A percentile compares a stretch with the other conserved stretches of the same genome.
phyloP scores from a whole-genome alignment of 2,888 invertebrate species.

The Oscheius sp. region DNA sequence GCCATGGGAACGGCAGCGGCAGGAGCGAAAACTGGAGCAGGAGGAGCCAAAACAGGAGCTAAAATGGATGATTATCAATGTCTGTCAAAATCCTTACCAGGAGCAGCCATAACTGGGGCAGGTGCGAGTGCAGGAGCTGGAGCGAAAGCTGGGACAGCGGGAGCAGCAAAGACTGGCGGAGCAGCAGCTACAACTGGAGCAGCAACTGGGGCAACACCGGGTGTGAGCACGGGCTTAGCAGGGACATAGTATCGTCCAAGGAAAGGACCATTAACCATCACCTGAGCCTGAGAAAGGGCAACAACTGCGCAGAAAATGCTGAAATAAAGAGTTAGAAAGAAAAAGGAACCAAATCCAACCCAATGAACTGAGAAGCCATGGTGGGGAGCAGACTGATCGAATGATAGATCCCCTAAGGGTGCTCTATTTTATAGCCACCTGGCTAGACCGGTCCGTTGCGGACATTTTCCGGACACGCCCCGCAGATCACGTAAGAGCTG shows the following conservation, averaged over 20 bases:
- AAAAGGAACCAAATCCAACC: neutral
- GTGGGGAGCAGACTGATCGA: conserved; percentile 15
- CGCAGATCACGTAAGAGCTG: conserved; percentile 25
- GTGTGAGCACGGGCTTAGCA: conserved; percentile 56
- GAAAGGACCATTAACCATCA: conserved; percentile 56
- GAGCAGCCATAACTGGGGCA: conserved; percentile 36
- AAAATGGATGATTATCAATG: conserved; percentile 40
- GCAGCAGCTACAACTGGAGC: conserved; percentile 31
- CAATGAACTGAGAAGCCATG: conserved; percentile 12
- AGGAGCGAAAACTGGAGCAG: conserved; percentile 19
- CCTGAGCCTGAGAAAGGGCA: conserved; percentile 42
- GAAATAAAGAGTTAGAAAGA: neutral
- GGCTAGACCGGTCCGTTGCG: conserved; percentile 28
- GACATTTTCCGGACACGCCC: conserved; percentile 35
- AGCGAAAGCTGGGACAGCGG: conserved; percentile 38
- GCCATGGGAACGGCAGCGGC: neutral
- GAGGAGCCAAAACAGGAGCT: conserved; percentile 37
- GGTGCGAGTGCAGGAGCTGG: conserved; percentile 35
- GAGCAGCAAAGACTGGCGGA: conserved; percentile 5
- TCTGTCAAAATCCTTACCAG: no score
- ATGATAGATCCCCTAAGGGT: conserved; percentile 5
- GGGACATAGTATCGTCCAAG: conserved; percentile 57
- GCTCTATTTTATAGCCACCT: conserved; percentile 15
- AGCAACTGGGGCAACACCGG: conserved; percentile 38
- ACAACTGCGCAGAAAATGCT: conserved; percentile 24